Evolutionary conservation across 2,888 invertebrate genomes (phyloP), one percentile per base, ranked within the genome.

Genomic region (Cremastinae sp.): DNA sequence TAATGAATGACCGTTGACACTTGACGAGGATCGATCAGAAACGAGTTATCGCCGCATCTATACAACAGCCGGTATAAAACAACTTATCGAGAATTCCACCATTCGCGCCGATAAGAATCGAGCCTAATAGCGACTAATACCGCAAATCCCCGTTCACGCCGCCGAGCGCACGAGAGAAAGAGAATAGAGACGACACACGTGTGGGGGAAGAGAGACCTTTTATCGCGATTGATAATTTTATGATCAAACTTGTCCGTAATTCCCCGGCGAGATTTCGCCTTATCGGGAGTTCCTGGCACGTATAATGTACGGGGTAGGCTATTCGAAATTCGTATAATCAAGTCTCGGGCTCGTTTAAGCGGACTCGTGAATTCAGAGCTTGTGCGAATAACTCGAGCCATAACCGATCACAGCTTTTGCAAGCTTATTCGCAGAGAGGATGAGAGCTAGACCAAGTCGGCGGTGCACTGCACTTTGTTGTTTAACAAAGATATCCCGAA

Each of bases 141-240:
- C n/a, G n/a, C n/a, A n/a, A n/a, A n/a, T n/a, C n/a, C n/a, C n/a
- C n/a, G n/a, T n/a, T n/a, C n/a, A n/a, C n/a, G n/a, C n/a, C n/a
- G n/a, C n/a, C n/a, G n/a, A n/a, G n/a, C n/a, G n/a, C n/a, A n/a
- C n/a, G n/a, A n/a, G n/a, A n/a, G n/a, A n/a, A n/a, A n/a, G n/a
- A 28, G 5, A 28, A 28, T 28, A 28, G 28, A 28, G 28, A 28
- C n/a, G n/a, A n/a, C n/a, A n/a, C n/a, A n/a, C n/a, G n/a, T 3
- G 7, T 16, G 18, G 0, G 28, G 4, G 51, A 22, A 18, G 20
- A 20, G 22, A 22, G 12, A 22, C 1, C n/a, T 34, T 28, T 45
- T 16, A 12, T 18, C 28, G 28, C 43, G 41, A 51, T 59, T 59
- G 41, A 70, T 70, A 28, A 43, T 53, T 51, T 61, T 45, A 43